Evolutionary conservation across 2,113 vertebrate genomes (phyloP), one percentile per base, ranked within the genome.

Genomic region (Tenebrosternarchus preto): DNA sequence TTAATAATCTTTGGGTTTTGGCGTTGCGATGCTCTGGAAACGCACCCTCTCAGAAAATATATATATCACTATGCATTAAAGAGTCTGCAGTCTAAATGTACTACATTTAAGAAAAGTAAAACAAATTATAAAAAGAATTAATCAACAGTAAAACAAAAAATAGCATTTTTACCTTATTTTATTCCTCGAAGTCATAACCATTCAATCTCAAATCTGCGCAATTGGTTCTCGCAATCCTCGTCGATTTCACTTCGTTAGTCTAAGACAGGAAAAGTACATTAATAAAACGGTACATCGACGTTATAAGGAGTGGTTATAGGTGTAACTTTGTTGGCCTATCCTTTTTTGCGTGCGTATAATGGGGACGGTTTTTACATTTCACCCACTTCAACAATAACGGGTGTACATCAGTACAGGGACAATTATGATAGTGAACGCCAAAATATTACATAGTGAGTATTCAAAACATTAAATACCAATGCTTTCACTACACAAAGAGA

Each of bases 181-280:
- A 50, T 69, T 76, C 36, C 46, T 43, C 15, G 68, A 59, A 77
- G 75, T 67, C 75, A 77, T 77, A 77, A 77, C 75, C 61, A 77
- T 77, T 46, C 75, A 55, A 12, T 77, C 29, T 55, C 9, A 33
- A 36, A n/a, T 7, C 43, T 50, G 43, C 12, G 9, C 43, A 50
- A 4, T 15, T 29, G 46, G 43, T 50, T 76, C 24, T 36, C 27
- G 39, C 15, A 39, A 53, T 39, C 11, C 24, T 29, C 24, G 29
- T 25, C 5, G 39, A 76, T 64, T 53, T 76, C 22, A 61, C 39
- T 31, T 50, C 74, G 12, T 50, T 12, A 29, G 7, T 20, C 24
- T 36, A 2, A 22, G 19, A 17, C 12, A 17, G 16, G 46, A 8
- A 56, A 33, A 55, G 46, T 33, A 22, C 22, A 67, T 67, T 77